phyloP scores from a whole-genome alignment of 2,113 vertebrate genomes.

The Chiloscyllium plagiosum region DNA sequence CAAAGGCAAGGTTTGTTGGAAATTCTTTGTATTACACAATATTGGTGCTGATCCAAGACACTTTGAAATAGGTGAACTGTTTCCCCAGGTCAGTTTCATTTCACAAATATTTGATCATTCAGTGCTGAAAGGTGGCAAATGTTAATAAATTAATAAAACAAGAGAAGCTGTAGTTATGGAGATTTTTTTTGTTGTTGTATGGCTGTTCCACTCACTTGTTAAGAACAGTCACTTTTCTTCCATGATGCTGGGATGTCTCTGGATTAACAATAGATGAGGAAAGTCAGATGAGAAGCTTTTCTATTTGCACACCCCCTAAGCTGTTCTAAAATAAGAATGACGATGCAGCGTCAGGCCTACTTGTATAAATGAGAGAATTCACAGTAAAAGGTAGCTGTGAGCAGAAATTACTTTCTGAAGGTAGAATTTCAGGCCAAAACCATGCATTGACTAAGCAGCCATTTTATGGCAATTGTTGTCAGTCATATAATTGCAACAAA shows the following conservation, averaged over 20 bases:
- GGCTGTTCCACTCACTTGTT: background rate
- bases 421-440: background rate
- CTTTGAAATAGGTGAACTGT: background rate
- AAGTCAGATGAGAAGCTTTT: background rate
- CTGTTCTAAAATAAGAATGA: background rate
- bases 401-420: background rate
- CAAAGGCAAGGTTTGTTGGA: background rate
- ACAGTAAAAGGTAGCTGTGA: background rate
- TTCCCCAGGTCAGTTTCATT: background rate
- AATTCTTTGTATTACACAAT: background rate
- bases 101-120: background rate
- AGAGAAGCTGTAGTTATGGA: background rate
- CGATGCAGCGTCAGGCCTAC: background rate
- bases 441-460: too few relatives aligned
- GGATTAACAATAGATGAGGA: background rate
- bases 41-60: background rate
- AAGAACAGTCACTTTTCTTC: background rate
- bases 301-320: background rate
- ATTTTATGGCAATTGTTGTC: too few relatives aligned
- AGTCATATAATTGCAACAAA: too few relatives aligned
- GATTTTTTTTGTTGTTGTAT: background rate
- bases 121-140: background rate
- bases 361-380: background rate
- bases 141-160: background rate
- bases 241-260: background rate